A percentile compares a stretch with the other conserved stretches of the same genome.
Conservation (phyloP, 1,140 invertebrate species). For the Cherax quadricarinatus region DNA sequence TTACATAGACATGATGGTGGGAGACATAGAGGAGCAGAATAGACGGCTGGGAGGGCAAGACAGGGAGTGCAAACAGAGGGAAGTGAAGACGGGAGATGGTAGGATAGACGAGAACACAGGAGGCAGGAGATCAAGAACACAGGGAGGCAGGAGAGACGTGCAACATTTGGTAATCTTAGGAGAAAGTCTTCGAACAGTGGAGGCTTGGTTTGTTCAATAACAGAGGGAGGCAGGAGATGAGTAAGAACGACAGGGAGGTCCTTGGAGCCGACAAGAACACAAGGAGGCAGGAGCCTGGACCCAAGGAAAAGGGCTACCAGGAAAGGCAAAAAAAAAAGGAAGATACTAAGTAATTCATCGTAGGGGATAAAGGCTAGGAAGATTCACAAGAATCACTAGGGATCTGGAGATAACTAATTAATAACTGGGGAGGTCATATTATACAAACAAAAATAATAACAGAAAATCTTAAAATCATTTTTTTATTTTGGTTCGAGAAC, state of each 20-base stretch:
- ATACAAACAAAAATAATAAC: no score
- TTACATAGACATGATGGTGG: no score
- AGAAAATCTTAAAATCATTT: no score
- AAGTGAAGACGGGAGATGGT: background rate
- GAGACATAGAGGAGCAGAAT: background rate
- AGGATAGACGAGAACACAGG: background rate
- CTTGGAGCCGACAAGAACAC: background rate
- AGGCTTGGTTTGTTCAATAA: no score
- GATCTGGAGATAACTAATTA: no score
- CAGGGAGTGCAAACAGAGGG: background rate
- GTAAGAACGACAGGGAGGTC: background rate
- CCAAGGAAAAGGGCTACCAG: background rate
- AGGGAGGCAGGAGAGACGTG: background rate
- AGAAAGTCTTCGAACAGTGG: background rate
- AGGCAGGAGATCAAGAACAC: background rate
- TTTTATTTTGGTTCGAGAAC: no score
- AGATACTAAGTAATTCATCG: background rate
- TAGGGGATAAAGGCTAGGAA: background rate
- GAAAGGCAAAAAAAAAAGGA: constrained; percentile 2
- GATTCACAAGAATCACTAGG: no score
- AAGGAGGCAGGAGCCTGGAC: background rate
- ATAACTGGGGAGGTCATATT: no score
- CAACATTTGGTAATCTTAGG: background rate
- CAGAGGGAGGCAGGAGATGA: background rate
- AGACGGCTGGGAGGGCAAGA: background rate